A percentile compares a stretch with the other conserved stretches of the same genome.
phyloP scores from a whole-genome alignment of 2,797 vertebrate genomes.

The Phrynocephalus forsythii region DNA sequence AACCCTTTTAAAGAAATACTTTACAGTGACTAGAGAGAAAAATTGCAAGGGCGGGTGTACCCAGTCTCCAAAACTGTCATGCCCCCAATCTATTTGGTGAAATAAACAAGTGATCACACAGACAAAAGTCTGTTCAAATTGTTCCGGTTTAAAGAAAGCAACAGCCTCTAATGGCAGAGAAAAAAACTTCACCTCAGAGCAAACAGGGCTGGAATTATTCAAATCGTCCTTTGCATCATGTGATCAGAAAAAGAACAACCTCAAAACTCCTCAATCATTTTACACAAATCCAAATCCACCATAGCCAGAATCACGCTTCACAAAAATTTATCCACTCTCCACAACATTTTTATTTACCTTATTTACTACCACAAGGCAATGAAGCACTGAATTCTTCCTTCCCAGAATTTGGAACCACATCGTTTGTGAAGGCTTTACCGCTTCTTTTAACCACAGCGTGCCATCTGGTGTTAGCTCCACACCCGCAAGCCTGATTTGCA shows the following conservation, averaged over 20 bases:
- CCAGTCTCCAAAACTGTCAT: too few species aligned
- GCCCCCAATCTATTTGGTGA: too few species aligned
- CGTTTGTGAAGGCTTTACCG: slow-evolving; percentile 79
- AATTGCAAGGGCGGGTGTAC: neutral
- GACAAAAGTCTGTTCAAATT: too few species aligned
- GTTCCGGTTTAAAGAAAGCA: too few species aligned
- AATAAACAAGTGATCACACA: too few species aligned
- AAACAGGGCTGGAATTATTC: neutral
- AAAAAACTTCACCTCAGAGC: too few species aligned
- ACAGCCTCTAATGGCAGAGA: too few species aligned
- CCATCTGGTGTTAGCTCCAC: slow-evolving; percentile 87
- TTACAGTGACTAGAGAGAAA: neutral
- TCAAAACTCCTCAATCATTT: neutral
- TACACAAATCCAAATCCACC: neutral
- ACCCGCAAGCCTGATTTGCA: slow-evolving; percentile 88
- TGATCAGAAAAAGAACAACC: too few species aligned
- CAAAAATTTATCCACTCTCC: neutral
- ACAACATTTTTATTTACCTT: slow-evolving; percentile 71
- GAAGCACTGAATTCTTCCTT: slow-evolving; percentile 80
- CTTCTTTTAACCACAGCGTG: slow-evolving; percentile 82
- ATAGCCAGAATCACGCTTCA: neutral
- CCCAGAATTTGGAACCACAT: slow-evolving; percentile 92
- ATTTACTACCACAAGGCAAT: slow-evolving; percentile 85
- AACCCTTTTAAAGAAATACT: too few species aligned
- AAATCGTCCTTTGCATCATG: too few species aligned